Conservation (phyloP, 2,113 vertebrate species). For the Nettapus auritus region DNA sequence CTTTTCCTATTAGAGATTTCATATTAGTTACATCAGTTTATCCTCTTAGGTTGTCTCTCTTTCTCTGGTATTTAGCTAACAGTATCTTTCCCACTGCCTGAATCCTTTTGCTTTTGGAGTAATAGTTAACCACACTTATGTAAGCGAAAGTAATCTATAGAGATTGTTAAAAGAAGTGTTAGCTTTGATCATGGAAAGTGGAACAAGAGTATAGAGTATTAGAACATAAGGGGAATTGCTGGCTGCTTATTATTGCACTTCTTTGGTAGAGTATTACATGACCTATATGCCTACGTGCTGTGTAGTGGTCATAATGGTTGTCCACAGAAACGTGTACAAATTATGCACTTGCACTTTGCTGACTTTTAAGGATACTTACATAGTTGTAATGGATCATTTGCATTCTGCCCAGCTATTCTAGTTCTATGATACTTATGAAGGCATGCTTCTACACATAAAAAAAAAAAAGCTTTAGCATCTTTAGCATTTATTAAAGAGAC, state of each 20-base stretch:
- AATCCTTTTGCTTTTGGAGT: neutral
- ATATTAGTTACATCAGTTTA: neutral
- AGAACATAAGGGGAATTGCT: neutral
- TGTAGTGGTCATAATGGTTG: neutral
- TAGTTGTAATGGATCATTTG: neutral
- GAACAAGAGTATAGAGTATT: neutral
- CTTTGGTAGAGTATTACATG: neutral
- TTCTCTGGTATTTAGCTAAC: neutral
- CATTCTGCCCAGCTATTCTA: neutral
- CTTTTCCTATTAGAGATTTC: neutral
- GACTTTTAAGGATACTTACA: neutral
- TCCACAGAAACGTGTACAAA: neutral
- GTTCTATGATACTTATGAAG: neutral
- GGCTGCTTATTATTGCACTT: neutral
- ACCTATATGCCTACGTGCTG: neutral
- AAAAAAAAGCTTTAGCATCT: neutral
- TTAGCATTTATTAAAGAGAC: neutral
- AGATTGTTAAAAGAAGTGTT: neutral
- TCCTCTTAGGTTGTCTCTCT: neutral
- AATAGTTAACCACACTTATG: fast-evolving
- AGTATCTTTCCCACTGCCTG: neutral
- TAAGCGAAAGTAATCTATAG: neutral
- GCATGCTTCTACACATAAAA: neutral
- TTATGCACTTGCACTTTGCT: neutral
- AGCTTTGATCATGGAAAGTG: neutral